Percentiles rank a stretch among this genome's conserved stretches.
Conservation (phyloP, 2,113 vertebrate species). For the Tautogolabrus adspersus region DNA sequence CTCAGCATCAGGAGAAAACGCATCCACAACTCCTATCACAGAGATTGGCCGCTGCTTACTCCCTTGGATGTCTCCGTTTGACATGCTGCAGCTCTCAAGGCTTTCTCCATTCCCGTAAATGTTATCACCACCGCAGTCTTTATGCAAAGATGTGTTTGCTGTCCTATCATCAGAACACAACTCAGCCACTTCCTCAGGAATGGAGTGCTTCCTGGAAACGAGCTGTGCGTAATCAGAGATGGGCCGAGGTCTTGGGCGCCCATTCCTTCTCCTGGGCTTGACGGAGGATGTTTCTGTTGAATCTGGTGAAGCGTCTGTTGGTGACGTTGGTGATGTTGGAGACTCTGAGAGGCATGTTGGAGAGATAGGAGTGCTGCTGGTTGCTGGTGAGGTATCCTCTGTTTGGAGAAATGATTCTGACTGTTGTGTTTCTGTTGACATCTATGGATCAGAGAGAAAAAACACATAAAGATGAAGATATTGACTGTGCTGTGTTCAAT, state of each 20-base stretch:
- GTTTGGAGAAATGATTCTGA: slow-evolving; percentile 41
- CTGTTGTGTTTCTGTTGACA: slow-evolving; percentile 39
- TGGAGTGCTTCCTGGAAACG: slow-evolving; percentile 86
- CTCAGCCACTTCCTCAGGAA: slow-evolving; percentile 89
- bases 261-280: slow-evolving; percentile 84
- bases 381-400: slow-evolving; percentile 43
- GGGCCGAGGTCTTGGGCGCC: slow-evolving; percentile 87
- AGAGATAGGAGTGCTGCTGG: slow-evolving; percentile 58
- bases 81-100: slow-evolving; percentile 43
- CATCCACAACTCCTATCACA: slow-evolving; percentile 88
- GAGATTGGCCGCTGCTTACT: slow-evolving; percentile 89
- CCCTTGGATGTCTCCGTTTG: slow-evolving; percentile 62
- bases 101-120: slow-evolving; percentile 24
- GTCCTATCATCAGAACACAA: slow-evolving; percentile 60
- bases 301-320: not conserved
- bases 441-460: slow-evolving; percentile 54
- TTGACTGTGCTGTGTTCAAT: slow-evolving; percentile 16
- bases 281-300: slow-evolving; percentile 62
- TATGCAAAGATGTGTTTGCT: slow-evolving; percentile 19
- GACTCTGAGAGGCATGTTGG: slow-evolving; percentile 50
- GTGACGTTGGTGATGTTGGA: slow-evolving; percentile 45
- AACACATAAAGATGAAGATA: slow-evolving; percentile 3
- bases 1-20: slow-evolving; percentile 83
- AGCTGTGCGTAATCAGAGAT: slow-evolving; percentile 94
- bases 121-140: slow-evolving; percentile 39